phyloP scores from a whole-genome alignment of 2,113 vertebrate genomes.

The Carlito syrichta region DNA sequence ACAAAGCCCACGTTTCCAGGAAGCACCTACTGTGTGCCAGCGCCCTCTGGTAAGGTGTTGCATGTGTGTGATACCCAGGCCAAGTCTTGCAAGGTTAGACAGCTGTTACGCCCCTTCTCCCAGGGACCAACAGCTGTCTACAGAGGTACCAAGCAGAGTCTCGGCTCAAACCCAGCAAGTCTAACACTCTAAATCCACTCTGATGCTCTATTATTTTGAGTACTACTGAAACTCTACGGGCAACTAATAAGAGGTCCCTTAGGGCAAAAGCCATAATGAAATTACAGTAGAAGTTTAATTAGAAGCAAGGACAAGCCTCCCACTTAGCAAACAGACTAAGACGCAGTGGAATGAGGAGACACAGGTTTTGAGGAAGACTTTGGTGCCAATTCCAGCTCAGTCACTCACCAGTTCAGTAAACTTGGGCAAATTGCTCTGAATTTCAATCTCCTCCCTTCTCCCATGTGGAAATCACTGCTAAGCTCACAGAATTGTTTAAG shows the following conservation, averaged over 20 bases:
- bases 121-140: background rate
- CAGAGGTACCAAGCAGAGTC: background rate
- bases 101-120: background rate
- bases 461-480: background rate
- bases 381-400: background rate
- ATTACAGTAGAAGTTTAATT: background rate
- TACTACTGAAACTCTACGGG: background rate
- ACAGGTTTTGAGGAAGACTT: background rate
- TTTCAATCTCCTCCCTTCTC: background rate
- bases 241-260: background rate
- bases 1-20: too few relatives aligned
- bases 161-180: background rate
- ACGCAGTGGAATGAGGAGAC: accelerated
- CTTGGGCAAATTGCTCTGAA: background rate
- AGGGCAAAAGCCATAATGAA: background rate
- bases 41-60: background rate
- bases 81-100: background rate
- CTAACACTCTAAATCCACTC: background rate
- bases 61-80: background rate
- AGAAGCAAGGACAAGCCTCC: background rate
- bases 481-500: background rate
- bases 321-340: background rate
- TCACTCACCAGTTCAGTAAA: background rate
- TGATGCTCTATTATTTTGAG: background rate
- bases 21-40: background rate